Evolutionary conservation across 2,113 vertebrate species (phyloP).

Genomic region (Plotosus lineatus): DNA sequence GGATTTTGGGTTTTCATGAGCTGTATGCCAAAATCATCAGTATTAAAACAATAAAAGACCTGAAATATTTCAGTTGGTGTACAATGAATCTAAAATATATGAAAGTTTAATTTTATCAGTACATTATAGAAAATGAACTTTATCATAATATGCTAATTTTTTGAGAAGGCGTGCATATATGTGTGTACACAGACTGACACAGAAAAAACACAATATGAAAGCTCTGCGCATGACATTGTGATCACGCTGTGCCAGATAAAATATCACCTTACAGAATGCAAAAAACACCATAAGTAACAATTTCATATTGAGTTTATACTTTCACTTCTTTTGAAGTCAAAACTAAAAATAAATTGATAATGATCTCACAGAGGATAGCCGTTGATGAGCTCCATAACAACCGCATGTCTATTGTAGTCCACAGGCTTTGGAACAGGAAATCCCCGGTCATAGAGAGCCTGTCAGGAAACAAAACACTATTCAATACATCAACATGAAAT

Average conservation of each 20-base stretch:
- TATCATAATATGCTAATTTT: no score
- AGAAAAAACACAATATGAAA: neutral
- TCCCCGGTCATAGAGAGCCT: slow-evolving; percentile 87
- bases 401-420: slow-evolving; percentile 94
- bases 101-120: no score
- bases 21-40: no score
- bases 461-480: slow-evolving; percentile 22
- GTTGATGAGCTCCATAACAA: slow-evolving; percentile 94
- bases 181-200: no score
- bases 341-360: neutral
- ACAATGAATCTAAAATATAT: no score
- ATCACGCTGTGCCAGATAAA: neutral
- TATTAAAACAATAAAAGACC: no score
- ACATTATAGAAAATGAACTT: no score
- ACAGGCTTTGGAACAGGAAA: slow-evolving; percentile 95
- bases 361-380: slow-evolving; percentile 92
- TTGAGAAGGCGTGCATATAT: no score
- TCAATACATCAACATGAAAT: neutral
- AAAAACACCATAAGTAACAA: neutral
- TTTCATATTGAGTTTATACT: neutral
- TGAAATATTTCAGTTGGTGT: no score
- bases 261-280: neutral
- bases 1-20: no score
- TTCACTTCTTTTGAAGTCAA: neutral
- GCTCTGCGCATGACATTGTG: neutral